phyloP scores from a whole-genome alignment of 2,888 invertebrate species.

The Pseudoips prasinana region DNA sequence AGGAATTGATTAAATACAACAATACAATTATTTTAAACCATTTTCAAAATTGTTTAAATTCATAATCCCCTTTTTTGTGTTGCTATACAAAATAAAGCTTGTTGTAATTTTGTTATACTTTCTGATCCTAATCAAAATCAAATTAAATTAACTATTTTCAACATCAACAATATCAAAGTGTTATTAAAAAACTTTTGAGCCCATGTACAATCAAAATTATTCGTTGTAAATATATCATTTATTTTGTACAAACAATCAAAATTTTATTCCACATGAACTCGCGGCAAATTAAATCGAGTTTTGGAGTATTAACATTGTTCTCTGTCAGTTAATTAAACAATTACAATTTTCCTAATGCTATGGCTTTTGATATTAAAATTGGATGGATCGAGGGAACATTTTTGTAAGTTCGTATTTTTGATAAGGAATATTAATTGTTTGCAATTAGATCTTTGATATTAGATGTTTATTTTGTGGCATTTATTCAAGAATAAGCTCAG shows the following conservation, averaged over 20 bases:
- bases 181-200: slow-evolving; percentile 1
- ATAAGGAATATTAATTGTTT: no score
- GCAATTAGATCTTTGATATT: no score
- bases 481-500: no score
- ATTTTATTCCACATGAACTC: slow-evolving; percentile 28
- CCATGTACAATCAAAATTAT: slow-evolving; percentile 25
- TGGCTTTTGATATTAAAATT: slow-evolving; percentile 34
- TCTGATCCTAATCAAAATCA: no score
- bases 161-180: slow-evolving; percentile 1
- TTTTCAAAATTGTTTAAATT: no score
- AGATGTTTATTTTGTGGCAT: no score
- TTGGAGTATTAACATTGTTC: slow-evolving; percentile 30
- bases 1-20: no score
- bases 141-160: no score
- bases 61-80: no score
- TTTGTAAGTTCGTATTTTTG: slow-evolving; percentile 16
- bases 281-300: slow-evolving; percentile 31
- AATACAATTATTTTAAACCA: no score
- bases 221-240: slow-evolving; percentile 23
- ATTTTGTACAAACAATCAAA: slow-evolving; percentile 22
- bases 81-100: no score
- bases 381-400: slow-evolving; percentile 18
- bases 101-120: no score
- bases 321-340: slow-evolving; percentile 36
- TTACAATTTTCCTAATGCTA: slow-evolving; percentile 34